Percentiles rank a stretch among this genome's conserved stretches.
Conservation (phyloP, 2,888 invertebrate genomes). For the Polymixis flavicincta region DNA sequence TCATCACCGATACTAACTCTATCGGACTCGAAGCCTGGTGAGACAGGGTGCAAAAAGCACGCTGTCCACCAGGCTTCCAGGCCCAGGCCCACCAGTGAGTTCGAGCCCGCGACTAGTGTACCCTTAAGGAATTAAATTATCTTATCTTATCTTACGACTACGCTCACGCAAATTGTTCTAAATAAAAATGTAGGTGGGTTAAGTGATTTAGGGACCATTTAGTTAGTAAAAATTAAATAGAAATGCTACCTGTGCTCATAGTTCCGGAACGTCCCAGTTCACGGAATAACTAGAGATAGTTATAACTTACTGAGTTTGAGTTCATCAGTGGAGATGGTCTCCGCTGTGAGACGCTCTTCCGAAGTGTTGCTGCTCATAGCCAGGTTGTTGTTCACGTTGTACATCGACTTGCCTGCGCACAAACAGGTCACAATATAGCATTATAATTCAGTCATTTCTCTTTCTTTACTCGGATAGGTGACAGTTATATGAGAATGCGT, state of each 20-base stretch:
- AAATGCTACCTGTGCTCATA: constrained; percentile 17
- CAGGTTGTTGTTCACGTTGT: constrained; percentile 89
- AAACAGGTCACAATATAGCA: not conserved
- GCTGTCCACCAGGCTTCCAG: no score
- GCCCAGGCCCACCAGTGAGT: no score
- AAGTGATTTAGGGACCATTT: not conserved
- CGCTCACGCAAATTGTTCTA: not conserved
- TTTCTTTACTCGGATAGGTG: no score
- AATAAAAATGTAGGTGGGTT: not conserved
- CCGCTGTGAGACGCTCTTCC: constrained; percentile 90
- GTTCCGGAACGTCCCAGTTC: not conserved
- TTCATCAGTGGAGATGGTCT: constrained; percentile 87
- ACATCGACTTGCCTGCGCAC: constrained; percentile 86
- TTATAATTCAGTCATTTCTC: no score
- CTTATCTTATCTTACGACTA: not conserved
- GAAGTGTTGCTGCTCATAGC: constrained; percentile 89
- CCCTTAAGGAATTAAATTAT: no score
- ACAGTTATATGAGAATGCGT: no score
- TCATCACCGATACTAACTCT: no score
- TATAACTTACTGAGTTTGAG: constrained; percentile 84
- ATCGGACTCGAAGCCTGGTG: no score
- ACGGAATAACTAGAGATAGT: not conserved
- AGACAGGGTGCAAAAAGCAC: no score
- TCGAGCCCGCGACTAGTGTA: no score
- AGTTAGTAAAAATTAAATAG: not conserved